Base-by-base conservation (phyloP, 2,797 vertebrate species). In the Acridotheres tristis region DNA sequence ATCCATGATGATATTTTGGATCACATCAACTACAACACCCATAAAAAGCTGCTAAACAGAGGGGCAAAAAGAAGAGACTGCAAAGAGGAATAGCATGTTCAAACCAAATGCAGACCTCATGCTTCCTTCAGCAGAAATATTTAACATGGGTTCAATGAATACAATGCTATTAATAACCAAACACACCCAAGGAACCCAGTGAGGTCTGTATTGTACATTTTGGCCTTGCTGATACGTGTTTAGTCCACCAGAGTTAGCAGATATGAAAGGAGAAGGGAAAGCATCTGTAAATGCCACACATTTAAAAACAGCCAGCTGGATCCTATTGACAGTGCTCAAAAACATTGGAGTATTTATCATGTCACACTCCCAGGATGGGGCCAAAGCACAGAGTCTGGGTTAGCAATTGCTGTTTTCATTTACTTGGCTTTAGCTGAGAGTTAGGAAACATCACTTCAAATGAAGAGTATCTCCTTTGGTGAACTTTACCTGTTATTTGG, bases 221-320 rank as follows among this genome's bases (percentile, higher is more conserved):
- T 61, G 25, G 58, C 38, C 21, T 76, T 83, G 29, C 22, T 20
- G 4, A 16, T 13, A 55, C 0, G 0, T 19, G 21, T 27, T 83
- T n/a, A 72, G 27, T n/a, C 25, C 69, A 80, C 38, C 30, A 50
- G 27, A 85, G 42, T 26, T 54, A 85, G 45, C 13, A 89, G 58
- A 83, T 47, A 67, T 4, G 9, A 53, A 90, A 71, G 43, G 4
- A 82, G 30, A 47, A 88, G 40, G 27, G 42, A 50, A 40, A 18
- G 34, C 30, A 88, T 68, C n/a, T 77, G 22, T 29, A 71, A 92
- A 72, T 51, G 42, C 25, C 45, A n/a, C 53, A 61, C 9, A 13
- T 30, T 76, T 72, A 18, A 67, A 55, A 92, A 10, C 29, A 90
- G 27, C 4, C 84, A 89, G 67, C 57, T 87, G 65, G 36, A 69